These are phyloP conservation scores for Drosophila sproati DNA, from an alignment of 1,140 invertebrate genomes.

Conservation along the genomic window DNA sequence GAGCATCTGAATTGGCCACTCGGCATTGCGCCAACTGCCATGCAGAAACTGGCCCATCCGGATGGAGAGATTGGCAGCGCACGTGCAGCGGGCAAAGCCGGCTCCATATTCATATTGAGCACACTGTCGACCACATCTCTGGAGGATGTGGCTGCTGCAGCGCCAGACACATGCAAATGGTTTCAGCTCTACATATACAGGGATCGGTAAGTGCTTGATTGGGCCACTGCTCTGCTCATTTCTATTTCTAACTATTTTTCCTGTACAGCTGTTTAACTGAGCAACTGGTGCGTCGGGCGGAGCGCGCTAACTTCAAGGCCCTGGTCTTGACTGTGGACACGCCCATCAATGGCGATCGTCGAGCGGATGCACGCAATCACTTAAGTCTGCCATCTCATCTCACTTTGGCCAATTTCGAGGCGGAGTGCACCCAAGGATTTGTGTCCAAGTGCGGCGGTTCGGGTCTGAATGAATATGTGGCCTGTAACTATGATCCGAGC, in stretches of 20 bases:
- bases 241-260: too few species aligned
- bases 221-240: too few species aligned
- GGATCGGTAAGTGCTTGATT: constrained; percentile 59
- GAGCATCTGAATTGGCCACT: constrained; percentile 91
- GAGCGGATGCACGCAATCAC: constrained; percentile 92
- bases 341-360: constrained; percentile 92
- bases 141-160: constrained; percentile 93
- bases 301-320: constrained; percentile 93
- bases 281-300: constrained; percentile 91
- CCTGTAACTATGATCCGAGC: constrained; percentile 90
- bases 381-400: constrained; percentile 92
- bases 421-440: constrained; percentile 85
- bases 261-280: constrained; percentile 86
- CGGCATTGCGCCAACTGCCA: constrained; percentile 95
- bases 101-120: constrained; percentile 92
- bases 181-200: constrained; percentile 96
- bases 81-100: constrained; percentile 89
- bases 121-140: constrained; percentile 94
- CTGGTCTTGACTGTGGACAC: constrained; percentile 96
- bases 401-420: constrained; percentile 90
- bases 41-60: constrained; percentile 96
- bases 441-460: constrained; percentile 86
- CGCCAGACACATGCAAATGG: constrained; percentile 92
- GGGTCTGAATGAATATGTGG: constrained; percentile 91
- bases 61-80: constrained; percentile 95